phyloP scores from a whole-genome alignment of 2,797 vertebrate genomes.

The Poeciliopsis presidionis region DNA sequence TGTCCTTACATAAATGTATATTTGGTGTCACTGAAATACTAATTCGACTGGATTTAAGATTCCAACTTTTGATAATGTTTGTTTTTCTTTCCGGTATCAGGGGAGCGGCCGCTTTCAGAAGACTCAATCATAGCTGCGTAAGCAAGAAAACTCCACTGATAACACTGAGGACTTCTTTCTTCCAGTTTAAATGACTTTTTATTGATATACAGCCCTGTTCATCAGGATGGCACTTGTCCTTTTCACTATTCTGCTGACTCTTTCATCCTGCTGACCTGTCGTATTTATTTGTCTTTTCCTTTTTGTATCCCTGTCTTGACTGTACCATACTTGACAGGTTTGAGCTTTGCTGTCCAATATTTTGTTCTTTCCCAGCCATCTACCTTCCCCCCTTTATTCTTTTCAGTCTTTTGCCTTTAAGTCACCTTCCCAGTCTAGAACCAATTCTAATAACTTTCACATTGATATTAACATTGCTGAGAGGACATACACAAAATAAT shows the following conservation, averaged over 20 bases:
- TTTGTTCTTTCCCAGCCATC: neutral
- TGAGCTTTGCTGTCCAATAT: constrained; percentile 22
- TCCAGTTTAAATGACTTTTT: constrained; percentile 23
- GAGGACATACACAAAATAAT: neutral
- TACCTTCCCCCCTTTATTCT: neutral
- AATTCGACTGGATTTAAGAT: neutral
- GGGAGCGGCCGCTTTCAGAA: neutral
- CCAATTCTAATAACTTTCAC: constrained; percentile 13
- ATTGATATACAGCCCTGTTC: constrained; percentile 37
- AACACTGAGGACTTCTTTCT: constrained; percentile 6
- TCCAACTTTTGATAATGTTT: neutral
- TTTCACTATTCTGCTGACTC: constrained; percentile 40
- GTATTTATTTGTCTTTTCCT: constrained; percentile 49
- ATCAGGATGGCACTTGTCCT: constrained; percentile 48
- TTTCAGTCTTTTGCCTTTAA: neutral
- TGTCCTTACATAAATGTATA: neutral
- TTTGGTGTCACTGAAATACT: neutral
- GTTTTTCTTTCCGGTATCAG: neutral
- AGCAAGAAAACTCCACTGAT: neutral
- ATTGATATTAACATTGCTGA: neutral
- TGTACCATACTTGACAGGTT: constrained; percentile 57
- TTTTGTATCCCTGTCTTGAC: constrained; percentile 39
- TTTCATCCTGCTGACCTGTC: constrained; percentile 34
- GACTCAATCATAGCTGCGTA: neutral
- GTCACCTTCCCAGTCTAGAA: constrained; percentile 1